Evolutionary conservation across 2,797 vertebrate genomes (phyloP).

Genomic region (Schizothorax lantsangensis): DNA sequence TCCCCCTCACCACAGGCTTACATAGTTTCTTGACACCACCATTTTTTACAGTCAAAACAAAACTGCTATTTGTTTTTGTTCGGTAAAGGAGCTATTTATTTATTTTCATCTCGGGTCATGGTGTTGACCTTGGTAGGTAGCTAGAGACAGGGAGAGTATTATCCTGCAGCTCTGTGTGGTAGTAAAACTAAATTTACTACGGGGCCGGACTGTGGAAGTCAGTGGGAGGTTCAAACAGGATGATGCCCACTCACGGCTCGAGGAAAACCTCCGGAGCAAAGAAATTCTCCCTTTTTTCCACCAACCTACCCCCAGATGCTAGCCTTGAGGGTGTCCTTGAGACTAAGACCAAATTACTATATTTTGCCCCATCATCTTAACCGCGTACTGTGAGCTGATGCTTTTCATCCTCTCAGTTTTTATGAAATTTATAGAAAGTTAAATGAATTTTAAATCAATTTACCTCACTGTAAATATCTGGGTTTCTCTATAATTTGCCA

Average conservation of each 20-base stretch:
- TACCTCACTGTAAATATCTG: neutral
- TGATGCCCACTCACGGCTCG: conserved; percentile 62
- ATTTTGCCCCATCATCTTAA: conserved; percentile 48
- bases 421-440: conserved; percentile 12
- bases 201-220: conserved; percentile 61
- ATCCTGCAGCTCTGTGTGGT: conserved; percentile 63
- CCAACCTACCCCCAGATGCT: conserved; percentile 48
- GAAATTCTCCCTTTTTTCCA: conserved; percentile 57
- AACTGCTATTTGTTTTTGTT: conserved; percentile 70
- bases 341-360: conserved; percentile 44
- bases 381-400: neutral
- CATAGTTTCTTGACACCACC: conserved; percentile 65
- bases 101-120: conserved; percentile 66
- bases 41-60: conserved; percentile 70
- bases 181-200: conserved; percentile 72
- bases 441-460: neutral
- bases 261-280: conserved; percentile 64
- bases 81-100: conserved; percentile 69
- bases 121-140: conserved; percentile 65
- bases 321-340: conserved; percentile 55
- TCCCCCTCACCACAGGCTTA: conserved; percentile 59
- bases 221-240: conserved; percentile 62
- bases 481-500: neutral
- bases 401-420: conserved; percentile 16
- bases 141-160: conserved; percentile 68